Conservation (phyloP, 1,140 invertebrate species). For the Eumaeus atala region DNA sequence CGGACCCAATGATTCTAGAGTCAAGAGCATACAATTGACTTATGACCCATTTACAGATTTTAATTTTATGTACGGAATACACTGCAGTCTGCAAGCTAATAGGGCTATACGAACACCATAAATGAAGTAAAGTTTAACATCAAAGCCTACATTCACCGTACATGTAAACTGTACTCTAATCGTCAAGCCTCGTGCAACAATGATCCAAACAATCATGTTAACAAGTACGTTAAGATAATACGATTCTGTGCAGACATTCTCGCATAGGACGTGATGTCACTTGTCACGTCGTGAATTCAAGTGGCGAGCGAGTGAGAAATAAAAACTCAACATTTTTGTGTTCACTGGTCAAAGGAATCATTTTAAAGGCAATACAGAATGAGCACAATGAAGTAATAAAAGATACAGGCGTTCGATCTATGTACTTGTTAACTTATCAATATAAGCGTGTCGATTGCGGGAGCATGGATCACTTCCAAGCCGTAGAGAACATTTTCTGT, state of each 20-base stretch:
- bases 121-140: too few relatives aligned
- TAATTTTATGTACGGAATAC: too few relatives aligned
- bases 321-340: constrained; percentile 54
- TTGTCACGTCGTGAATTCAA: constrained; percentile 55
- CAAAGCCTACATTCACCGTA: neutral
- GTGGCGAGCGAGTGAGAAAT: constrained; percentile 39
- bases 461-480: too few relatives aligned
- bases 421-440: constrained; percentile 10
- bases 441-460: neutral
- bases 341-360: constrained; percentile 36
- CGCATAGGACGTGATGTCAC: constrained; percentile 50
- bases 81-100: too few relatives aligned
- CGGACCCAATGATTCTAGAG: too few relatives aligned
- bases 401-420: neutral
- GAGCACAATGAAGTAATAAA: constrained; percentile 22
- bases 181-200: neutral
- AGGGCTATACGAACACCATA: too few relatives aligned
- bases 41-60: too few relatives aligned
- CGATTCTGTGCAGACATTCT: constrained; percentile 32
- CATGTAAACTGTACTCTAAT: neutral
- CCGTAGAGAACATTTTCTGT: too few relatives aligned
- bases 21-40: too few relatives aligned
- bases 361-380: constrained; percentile 29
- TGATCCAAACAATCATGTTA: neutral
- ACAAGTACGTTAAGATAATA: neutral